Base-by-base conservation (phyloP, 2,113 vertebrate genomes). In the Salvator merianae region DNA sequence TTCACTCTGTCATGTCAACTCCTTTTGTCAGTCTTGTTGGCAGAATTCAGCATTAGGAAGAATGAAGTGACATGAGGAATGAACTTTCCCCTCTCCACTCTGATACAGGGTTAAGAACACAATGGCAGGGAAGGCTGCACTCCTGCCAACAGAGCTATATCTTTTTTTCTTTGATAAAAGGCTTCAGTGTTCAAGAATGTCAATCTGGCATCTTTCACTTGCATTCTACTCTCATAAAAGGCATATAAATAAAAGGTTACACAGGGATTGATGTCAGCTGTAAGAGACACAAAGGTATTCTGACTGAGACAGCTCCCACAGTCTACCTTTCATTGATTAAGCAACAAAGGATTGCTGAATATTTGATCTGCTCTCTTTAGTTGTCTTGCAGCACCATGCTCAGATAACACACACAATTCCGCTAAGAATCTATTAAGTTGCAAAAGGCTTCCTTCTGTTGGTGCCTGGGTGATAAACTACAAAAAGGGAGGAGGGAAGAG, bases 101-200 rank as follows among this genome's bases (percentile, higher is more conserved):
- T 74, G 81, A 75, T 75, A n/a, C 36, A 50, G 24, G 24, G 66
- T 77, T 72, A 79, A 72, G 26, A 55, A 82, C 38, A 82, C 85
- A 82, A 53, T 86, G 18, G 70, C 26, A 72, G 74, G 28, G 40
- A 82, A 78, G 80, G 55, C 40, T 1, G 66, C 66, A 72, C 81
- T 86, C 66, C 66, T 82, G 74, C 55, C 68, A 71, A 55, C 68
- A n/a, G 38, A 47, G 66, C 40, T 62, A 22, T 77, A 82, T 82
- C 73, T 77, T 73, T 81, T 59, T 77, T 66, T 28, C n/a, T 79
- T 70, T 34, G 79, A 82, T 82, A 86, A 86, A 86, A 86, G 85
- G 73, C 79, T 63, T 82, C 79, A 86, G 36, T 77, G 79, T 77
- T 77, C 73, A 77, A 77, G 38, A 70, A 82, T 77, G 85, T 82